Evolutionary conservation across 2,797 vertebrate species (phyloP).

Genomic region (Vultur gryphus): DNA sequence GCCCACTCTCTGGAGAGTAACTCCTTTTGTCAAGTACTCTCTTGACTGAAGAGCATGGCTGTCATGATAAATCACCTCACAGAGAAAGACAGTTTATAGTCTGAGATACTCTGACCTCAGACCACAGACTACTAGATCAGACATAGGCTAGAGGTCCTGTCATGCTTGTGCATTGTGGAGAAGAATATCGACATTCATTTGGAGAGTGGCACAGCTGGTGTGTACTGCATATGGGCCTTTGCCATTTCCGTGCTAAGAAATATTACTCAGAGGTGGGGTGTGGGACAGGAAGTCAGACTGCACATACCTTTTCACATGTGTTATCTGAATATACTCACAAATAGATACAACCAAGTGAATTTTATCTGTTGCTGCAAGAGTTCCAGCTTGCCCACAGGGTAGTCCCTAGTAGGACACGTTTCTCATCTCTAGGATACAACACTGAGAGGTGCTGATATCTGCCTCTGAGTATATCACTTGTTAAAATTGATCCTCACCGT

Average conservation of each 20-base stretch:
- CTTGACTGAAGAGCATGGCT: background rate
- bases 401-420: fast-evolving
- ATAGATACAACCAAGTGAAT: background rate
- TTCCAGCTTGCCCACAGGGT: background rate
- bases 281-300: background rate
- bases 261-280: background rate
- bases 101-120: background rate
- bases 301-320: background rate
- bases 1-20: background rate
- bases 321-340: background rate
- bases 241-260: background rate
- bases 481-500: background rate
- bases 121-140: background rate
- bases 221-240: background rate
- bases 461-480: background rate
- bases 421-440: background rate
- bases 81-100: background rate
- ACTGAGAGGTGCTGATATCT: background rate
- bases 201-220: background rate
- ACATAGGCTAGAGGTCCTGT: background rate
- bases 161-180: fast-evolving
- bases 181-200: background rate
- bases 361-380: background rate
- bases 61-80: background rate
- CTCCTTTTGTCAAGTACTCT: background rate